Conservation (phyloP, 2,797 vertebrate species). For the Glossophaga mutica region DNA sequence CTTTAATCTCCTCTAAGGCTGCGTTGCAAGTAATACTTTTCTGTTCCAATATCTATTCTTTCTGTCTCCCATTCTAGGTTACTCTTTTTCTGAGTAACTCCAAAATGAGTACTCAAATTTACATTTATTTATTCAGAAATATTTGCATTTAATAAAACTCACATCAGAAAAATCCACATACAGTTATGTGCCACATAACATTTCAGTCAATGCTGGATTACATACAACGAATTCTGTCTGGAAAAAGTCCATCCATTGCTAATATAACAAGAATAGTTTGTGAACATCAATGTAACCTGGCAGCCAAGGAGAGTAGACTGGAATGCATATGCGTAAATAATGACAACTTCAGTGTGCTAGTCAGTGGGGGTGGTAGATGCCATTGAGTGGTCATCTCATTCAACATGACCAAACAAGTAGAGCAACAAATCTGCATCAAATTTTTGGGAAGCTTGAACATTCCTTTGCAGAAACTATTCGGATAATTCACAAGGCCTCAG, state of each 20-base stretch:
- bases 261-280: not conserved
- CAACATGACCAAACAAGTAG: not conserved
- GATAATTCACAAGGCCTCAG: not conserved
- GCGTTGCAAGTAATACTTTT: not conserved
- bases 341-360: not conserved
- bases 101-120: not conserved
- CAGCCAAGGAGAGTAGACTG: not conserved
- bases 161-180: not conserved
- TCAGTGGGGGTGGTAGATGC: not conserved
- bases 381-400: not conserved
- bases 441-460: not conserved
- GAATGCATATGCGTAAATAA: not conserved
- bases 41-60: not conserved
- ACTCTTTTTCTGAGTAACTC: not conserved
- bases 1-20: not conserved
- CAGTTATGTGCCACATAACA: not conserved
- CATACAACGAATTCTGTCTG: not conserved
- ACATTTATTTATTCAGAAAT: not conserved
- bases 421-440: not conserved
- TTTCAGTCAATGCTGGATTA: not conserved
- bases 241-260: not conserved
- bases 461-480: not conserved
- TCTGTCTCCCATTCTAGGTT: not conserved
- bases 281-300: not conserved
- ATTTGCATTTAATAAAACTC: constrained; percentile 6